These are phyloP conservation scores for Myathropa florea DNA, from an alignment of 2,888 invertebrate genomes.

Conservation along the genomic window DNA sequence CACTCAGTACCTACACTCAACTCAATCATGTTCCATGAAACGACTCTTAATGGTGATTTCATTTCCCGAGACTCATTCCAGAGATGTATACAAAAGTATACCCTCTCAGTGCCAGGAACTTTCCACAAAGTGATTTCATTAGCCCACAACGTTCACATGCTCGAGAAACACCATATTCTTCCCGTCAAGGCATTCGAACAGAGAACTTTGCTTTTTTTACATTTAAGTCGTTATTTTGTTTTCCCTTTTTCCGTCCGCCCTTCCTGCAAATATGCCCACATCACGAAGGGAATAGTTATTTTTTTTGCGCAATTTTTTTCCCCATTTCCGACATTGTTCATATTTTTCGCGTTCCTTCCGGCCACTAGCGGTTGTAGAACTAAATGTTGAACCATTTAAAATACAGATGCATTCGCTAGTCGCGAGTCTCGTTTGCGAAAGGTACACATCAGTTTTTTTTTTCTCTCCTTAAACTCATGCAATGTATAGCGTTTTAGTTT, in stretches of 20 bases:
- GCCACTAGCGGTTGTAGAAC: conserved; percentile 69
- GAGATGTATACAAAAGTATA: not conserved
- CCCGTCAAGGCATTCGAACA: not conserved
- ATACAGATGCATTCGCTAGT: conserved; percentile 49
- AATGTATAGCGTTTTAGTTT: conserved; percentile 73
- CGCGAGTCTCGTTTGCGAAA: conserved; percentile 38
- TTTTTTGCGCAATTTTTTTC: not conserved
- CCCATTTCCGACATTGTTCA: not conserved
- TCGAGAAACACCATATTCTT: not conserved
- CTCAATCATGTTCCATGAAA: not conserved
- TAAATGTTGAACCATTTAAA: conserved; percentile 57
- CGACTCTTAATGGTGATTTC: not conserved
- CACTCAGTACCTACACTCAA: not conserved
- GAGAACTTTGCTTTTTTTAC: not conserved
- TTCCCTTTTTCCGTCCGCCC: not conserved
- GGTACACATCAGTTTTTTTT: not conserved
- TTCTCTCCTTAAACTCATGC: not conserved
- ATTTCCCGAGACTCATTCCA: not conserved
- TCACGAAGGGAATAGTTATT: conserved; percentile 13
- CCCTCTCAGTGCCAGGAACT: not conserved
- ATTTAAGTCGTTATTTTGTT: not conserved
- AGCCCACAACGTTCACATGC: conserved; percentile 2
- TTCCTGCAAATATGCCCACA: not conserved
- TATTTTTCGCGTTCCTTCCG: conserved; percentile 47
- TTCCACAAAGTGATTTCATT: not conserved